These are phyloP conservation scores for Phaonia tiefii DNA, from an alignment of 2,888 invertebrate species.

Conservation along the genomic window DNA sequence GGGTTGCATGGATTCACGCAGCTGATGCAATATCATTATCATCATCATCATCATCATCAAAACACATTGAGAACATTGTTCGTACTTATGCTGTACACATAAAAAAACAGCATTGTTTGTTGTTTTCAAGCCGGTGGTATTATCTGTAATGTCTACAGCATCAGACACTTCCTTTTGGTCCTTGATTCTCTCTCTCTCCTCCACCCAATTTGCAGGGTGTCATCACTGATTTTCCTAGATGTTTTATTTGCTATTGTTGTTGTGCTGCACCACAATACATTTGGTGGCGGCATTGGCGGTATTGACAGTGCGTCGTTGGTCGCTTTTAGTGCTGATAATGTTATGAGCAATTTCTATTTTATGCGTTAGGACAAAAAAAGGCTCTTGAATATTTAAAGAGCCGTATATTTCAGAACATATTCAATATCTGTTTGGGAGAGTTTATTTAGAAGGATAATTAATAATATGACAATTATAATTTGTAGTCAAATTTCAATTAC, in stretches of 20 bases:
- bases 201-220: not conserved
- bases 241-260: conserved; percentile 4
- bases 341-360: too few relatives aligned
- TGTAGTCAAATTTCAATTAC: too few relatives aligned
- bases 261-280: not conserved
- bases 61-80: conserved; percentile 2
- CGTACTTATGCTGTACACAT: conserved; percentile 10
- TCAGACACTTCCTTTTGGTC: conserved; percentile 34
- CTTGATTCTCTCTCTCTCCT: not conserved
- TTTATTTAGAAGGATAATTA: too few relatives aligned
- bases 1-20: conserved; percentile 27
- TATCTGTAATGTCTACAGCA: conserved; percentile 44
- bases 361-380: too few relatives aligned
- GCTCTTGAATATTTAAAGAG: too few relatives aligned
- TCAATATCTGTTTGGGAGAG: too few relatives aligned
- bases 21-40: too few relatives aligned
- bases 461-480: too few relatives aligned
- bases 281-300: not conserved
- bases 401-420: too few relatives aligned
- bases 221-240: conserved; percentile 11
- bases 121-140: conserved; percentile 34
- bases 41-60: not conserved
- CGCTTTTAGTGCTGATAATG: too few relatives aligned
- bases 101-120: conserved; percentile 22
- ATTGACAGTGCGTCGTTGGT: not conserved